Conservation (phyloP, 2,113 vertebrate species). For the Arothron firmamentum region DNA sequence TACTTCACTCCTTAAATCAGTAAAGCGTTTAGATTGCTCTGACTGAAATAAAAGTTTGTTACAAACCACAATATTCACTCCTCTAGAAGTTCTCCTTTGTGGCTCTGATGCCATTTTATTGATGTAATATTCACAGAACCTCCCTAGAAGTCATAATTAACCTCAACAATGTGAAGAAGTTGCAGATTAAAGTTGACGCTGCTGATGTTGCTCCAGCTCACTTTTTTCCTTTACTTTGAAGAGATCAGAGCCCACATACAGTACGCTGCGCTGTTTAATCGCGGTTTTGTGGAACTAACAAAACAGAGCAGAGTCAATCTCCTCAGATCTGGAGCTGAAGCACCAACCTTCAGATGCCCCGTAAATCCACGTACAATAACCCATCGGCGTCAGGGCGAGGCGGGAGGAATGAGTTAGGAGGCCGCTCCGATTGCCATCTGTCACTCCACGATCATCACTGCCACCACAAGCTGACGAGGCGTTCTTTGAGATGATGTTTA, state of each 20-base stretch:
- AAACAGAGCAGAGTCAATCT: conserved; percentile 51
- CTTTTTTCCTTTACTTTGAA: conserved; percentile 39
- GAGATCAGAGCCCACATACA: conserved; percentile 48
- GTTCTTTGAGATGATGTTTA: conserved; percentile 50
- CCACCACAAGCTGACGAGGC: conserved; percentile 43
- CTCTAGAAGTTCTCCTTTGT: conserved; percentile 9
- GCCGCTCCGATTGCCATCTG: conserved; percentile 59
- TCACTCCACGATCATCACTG: conserved; percentile 44
- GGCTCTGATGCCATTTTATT: conserved; percentile 34
- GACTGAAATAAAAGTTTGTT: not conserved
- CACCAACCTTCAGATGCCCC: conserved; percentile 46
- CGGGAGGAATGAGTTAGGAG: conserved; percentile 53
- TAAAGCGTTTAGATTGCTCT: no score
- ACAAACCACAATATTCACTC: not conserved
- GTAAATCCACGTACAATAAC: conserved; percentile 54
- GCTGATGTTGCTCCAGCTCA: conserved; percentile 33
- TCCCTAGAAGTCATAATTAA: conserved; percentile 24
- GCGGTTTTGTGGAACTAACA: conserved; percentile 45
- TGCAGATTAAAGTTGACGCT: conserved; percentile 11
- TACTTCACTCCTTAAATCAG: no score
- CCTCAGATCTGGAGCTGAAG: conserved; percentile 42
- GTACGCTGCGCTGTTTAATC: conserved; percentile 39
- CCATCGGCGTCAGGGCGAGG: conserved; percentile 32
- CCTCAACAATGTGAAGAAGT: not conserved
- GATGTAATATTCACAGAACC: conserved; percentile 5